Conservation (phyloP, 2,888 invertebrate species). For the Creontiades dilutus region DNA sequence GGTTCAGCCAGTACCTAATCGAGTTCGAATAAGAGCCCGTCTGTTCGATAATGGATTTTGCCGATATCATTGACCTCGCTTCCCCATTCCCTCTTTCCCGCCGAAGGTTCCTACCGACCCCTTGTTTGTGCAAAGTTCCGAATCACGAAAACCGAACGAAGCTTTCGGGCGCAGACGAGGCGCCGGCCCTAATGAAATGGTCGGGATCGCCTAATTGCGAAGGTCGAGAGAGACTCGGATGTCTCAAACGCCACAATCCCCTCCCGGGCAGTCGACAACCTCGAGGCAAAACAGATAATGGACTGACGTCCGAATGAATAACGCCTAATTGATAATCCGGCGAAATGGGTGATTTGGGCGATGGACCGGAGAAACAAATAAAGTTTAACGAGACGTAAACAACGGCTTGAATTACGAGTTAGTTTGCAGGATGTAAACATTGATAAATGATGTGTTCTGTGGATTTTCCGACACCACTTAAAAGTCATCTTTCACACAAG, state of each 20-base stretch:
- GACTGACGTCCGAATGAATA: not conserved
- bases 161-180: slow-evolving; percentile 19
- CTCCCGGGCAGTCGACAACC: slow-evolving; percentile 11
- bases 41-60: not conserved
- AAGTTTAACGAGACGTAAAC: not conserved
- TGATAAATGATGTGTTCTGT: too few species aligned
- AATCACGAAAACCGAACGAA: slow-evolving; percentile 14
- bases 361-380: not conserved
- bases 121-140: slow-evolving; percentile 17
- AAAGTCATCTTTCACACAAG: too few species aligned
- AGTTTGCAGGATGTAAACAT: too few species aligned
- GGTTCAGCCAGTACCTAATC: not conserved
- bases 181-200: slow-evolving; percentile 21
- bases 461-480: too few species aligned
- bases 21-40: not conserved
- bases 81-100: not conserved
- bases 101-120: not conserved
- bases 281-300: not conserved
- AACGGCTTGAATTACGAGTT: not conserved
- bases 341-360: not conserved
- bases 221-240: not conserved
- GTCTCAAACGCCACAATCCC: not conserved
- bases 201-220: slow-evolving; percentile 20
- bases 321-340: not conserved
- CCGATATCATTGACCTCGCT: slow-evolving; percentile 11